Evolutionary conservation across 2,888 invertebrate species (phyloP).

Genomic region (Apomyelois bistriatella): DNA sequence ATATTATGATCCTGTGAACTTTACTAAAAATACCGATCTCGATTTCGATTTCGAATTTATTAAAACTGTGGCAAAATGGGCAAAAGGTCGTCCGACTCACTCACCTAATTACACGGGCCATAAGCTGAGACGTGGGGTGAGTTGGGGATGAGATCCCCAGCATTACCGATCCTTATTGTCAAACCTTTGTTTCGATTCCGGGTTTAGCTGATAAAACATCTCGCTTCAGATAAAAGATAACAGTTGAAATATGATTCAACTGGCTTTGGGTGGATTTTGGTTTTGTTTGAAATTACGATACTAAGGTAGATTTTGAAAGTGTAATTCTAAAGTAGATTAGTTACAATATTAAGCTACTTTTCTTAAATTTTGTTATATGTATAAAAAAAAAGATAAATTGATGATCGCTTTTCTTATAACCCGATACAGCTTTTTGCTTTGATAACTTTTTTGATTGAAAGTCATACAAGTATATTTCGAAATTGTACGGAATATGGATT

Average conservation of each 20-base stretch:
- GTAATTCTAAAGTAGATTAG: not conserved
- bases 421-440: too few species aligned
- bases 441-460: too few species aligned
- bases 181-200: slow-evolving; percentile 8
- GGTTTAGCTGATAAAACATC: not conserved
- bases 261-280: not conserved
- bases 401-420: too few species aligned
- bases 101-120: slow-evolving; percentile 41
- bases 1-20: too few species aligned
- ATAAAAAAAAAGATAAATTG: too few species aligned
- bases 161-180: slow-evolving; percentile 4
- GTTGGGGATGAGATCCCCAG: slow-evolving; percentile 4
- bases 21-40: not conserved
- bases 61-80: slow-evolving; percentile 23
- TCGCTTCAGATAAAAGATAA: not conserved
- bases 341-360: too few species aligned
- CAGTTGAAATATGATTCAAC: slow-evolving; percentile 1
- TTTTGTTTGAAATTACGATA: not conserved
- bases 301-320: not conserved
- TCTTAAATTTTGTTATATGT: too few species aligned
- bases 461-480: too few species aligned
- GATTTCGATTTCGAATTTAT: slow-evolving; percentile 5
- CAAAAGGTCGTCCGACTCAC: slow-evolving; percentile 34
- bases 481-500: too few species aligned
- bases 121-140: slow-evolving; percentile 16